phyloP scores from a whole-genome alignment of 2,113 vertebrate genomes.

The Corythaixoides concolor region DNA sequence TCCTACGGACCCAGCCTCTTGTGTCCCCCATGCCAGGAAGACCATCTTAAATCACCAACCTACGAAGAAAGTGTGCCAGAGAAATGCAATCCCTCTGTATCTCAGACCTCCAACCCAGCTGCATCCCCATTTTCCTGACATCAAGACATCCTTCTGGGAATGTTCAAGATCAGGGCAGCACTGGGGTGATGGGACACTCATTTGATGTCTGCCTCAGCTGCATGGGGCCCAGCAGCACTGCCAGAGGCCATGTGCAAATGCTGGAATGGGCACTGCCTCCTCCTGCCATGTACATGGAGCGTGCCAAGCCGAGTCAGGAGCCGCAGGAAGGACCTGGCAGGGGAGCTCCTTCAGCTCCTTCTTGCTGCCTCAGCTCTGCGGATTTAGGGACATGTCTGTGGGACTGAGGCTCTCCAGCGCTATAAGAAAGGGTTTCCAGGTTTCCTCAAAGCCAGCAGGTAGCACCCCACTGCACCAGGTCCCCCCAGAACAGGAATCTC shows the following conservation, averaged over 20 bases:
- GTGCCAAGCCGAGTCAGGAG: not conserved
- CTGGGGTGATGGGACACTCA: not conserved
- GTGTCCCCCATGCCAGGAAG: not conserved
- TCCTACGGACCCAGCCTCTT: not conserved
- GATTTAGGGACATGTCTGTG: not conserved
- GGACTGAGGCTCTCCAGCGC: not conserved
- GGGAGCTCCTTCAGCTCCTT: not conserved
- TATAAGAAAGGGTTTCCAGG: not conserved
- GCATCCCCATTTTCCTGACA: not conserved
- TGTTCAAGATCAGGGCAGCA: not conserved
- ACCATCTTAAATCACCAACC: not conserved
- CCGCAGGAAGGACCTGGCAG: not conserved
- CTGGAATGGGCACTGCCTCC: not conserved
- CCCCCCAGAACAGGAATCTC: not conserved
- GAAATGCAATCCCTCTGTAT: not conserved
- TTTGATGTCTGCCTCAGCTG: not conserved
- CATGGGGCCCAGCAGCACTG: not conserved
- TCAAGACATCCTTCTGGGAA: not conserved
- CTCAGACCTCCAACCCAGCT: not conserved
- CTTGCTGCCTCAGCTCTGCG: not conserved
- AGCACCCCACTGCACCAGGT: not conserved
- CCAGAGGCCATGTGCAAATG: fast-evolving
- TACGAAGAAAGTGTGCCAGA: not conserved
- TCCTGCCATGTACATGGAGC: not conserved
- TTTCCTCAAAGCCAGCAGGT: not conserved